Conservation (phyloP, 2,888 invertebrate genomes). For the Oscheius sp. region DNA sequence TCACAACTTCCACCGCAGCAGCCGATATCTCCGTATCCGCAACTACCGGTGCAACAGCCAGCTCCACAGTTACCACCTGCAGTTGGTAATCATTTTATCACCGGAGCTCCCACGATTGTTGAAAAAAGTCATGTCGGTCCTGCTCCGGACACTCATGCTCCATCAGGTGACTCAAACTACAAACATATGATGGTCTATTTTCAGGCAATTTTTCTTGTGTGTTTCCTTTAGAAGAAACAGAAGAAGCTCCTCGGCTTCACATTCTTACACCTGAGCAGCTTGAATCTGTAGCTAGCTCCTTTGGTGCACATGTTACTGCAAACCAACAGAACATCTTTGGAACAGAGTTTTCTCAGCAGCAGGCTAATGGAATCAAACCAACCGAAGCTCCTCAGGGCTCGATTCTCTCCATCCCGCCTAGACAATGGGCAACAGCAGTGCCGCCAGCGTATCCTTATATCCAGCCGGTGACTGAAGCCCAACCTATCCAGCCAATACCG, state of each 20-base stretch:
- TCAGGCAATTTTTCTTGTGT: slow-evolving; percentile 26
- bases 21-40: not conserved
- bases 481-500: not conserved
- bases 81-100: not conserved
- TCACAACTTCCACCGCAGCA: not conserved
- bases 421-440: slow-evolving; percentile 19
- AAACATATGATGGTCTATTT: not conserved
- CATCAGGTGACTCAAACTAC: not conserved
- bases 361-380: not conserved
- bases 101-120: slow-evolving; percentile 24
- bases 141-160: slow-evolving; percentile 14
- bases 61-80: not conserved
- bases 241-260: not conserved
- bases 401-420: not conserved
- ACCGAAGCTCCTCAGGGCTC: slow-evolving; percentile 16
- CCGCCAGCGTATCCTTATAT: not conserved
- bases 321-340: slow-evolving; percentile 5
- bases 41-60: slow-evolving; percentile 1
- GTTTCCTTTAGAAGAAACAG: too few relatives aligned
- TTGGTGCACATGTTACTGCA: slow-evolving; percentile 4
- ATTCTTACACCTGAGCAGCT: slow-evolving; percentile 14
- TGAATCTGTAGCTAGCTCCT: slow-evolving; percentile 18
- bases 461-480: too few relatives aligned
- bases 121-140: slow-evolving; percentile 28
- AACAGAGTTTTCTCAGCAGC: too few relatives aligned